Conservation (phyloP, 2,797 vertebrate genomes). For the Macropus fuliginosus region DNA sequence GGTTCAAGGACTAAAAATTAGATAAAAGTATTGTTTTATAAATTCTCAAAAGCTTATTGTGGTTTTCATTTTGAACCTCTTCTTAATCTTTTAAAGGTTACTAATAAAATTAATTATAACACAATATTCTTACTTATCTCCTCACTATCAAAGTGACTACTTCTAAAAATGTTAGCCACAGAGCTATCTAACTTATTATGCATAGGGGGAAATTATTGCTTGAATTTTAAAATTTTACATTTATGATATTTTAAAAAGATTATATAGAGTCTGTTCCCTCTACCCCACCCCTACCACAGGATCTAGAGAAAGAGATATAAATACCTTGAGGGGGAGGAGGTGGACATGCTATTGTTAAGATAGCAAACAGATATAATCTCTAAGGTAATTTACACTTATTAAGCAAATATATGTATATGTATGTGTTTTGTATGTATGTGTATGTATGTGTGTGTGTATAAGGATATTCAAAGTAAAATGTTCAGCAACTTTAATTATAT, state of each 20-base stretch:
- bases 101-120: slow-evolving; percentile 42
- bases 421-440: too few species aligned
- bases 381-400: background rate
- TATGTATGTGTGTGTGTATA: background rate
- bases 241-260: slow-evolving; percentile 8
- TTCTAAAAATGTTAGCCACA: slow-evolving; percentile 56
- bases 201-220: slow-evolving; percentile 12
- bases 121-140: slow-evolving; percentile 44
- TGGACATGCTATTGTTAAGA: background rate
- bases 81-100: slow-evolving; percentile 27
- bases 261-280: background rate
- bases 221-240: slow-evolving; percentile 51
- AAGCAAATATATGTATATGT: background rate
- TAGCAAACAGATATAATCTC: background rate
- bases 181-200: background rate
- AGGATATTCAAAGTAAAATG: background rate
- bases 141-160: slow-evolving; percentile 26
- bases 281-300: background rate
- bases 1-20: slow-evolving; percentile 44
- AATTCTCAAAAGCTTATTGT: slow-evolving; percentile 18
- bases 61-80: slow-evolving; percentile 46
- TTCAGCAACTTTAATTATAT: background rate
- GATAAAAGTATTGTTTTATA: slow-evolving; percentile 8
- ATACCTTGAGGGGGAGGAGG: background rate
- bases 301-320: slow-evolving; percentile 40